Evolutionary conservation across 2,888 invertebrate genomes (phyloP).

Genomic region (Synergus gifuensis): DNA sequence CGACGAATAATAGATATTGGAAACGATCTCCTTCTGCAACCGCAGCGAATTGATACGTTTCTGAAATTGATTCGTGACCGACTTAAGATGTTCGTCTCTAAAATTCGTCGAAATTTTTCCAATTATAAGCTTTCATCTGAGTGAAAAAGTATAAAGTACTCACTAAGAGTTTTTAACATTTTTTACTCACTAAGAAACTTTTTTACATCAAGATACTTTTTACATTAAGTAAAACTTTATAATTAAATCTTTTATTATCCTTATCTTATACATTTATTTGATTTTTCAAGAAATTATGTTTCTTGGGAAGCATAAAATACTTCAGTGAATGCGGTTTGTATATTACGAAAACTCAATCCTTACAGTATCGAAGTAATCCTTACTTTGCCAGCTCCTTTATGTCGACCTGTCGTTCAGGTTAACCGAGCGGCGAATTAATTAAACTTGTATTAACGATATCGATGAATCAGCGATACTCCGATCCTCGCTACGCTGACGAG

Average conservation of each 20-base stretch:
- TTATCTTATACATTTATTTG: too few species aligned
- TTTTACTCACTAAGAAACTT: not conserved
- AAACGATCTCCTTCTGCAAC: not conserved
- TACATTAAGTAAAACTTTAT: too few species aligned
- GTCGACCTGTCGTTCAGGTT: conserved; percentile 71
- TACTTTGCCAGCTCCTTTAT: conserved; percentile 61
- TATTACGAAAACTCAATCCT: conserved; percentile 67
- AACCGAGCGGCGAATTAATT: conserved; percentile 76
- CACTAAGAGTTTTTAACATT: not conserved
- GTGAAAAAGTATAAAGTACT: not conserved
- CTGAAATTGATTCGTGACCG: not conserved
- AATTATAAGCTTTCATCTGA: not conserved
- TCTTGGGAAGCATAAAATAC: not conserved
- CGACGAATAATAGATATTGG: conserved; percentile 36
- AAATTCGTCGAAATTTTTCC: not conserved
- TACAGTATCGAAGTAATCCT: conserved; percentile 65
- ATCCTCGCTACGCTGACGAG: conserved; percentile 45
- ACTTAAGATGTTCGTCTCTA: not conserved
- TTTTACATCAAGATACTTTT: too few species aligned
- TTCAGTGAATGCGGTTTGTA: conserved; percentile 43
- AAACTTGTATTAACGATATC: conserved; percentile 77
- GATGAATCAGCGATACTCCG: conserved; percentile 75
- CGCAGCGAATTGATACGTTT: not conserved
- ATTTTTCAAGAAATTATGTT: not conserved
- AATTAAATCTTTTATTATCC: too few species aligned